Base-by-base conservation (phyloP, 2,888 invertebrate genomes). In the Hedychridium roseum region DNA sequence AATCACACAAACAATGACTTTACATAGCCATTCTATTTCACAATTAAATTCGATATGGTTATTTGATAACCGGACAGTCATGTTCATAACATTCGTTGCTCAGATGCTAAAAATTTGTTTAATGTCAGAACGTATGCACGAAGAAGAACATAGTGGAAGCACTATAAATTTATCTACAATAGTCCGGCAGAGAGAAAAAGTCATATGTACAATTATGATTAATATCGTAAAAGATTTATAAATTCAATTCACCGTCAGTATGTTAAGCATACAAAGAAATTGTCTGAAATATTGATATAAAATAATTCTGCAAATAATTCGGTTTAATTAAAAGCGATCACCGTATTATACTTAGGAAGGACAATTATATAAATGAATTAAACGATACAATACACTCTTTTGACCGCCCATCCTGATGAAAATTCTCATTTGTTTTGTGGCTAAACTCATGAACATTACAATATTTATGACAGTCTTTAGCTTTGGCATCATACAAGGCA, bases 381-480 rank as follows among this genome's bases (percentile, higher is more conserved):
- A 40, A 45, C 57, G 42, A 42, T 40, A 32, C 36, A 34, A 28
- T 44, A 49, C 23, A 54, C 23, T n/a, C n/a, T n/a, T n/a, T 42
- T 31, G 34, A 31, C 43, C 32, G n/a, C n/a, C n/a, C n/a, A n/a
- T n/a, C n/a, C n/a, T n/a, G n/a, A n/a, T n/a, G n/a, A n/a, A n/a
- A n/a, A n/a, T n/a, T n/a, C n/a, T n/a, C n/a, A n/a, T n/a, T n/a
- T n/a, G n/a, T 38, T 18, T 37, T 7, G 39, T 46, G 48, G 50
- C 45, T 45, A 49, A 62, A 44, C 47, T 50, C 59, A 61, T 50
- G 47, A 54, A 54, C 28, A 42, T 14, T 18, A 14, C 28, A 32
- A 32, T 50, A 42, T 51, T 16, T 44, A 45, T 18, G 39, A 42
- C 58, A 55, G 52, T 58, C 50, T 61, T 58, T 37, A 27, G 49